Evolutionary conservation across 2,113 vertebrate genomes (phyloP).

Genomic region (Enhydra lutris): DNA sequence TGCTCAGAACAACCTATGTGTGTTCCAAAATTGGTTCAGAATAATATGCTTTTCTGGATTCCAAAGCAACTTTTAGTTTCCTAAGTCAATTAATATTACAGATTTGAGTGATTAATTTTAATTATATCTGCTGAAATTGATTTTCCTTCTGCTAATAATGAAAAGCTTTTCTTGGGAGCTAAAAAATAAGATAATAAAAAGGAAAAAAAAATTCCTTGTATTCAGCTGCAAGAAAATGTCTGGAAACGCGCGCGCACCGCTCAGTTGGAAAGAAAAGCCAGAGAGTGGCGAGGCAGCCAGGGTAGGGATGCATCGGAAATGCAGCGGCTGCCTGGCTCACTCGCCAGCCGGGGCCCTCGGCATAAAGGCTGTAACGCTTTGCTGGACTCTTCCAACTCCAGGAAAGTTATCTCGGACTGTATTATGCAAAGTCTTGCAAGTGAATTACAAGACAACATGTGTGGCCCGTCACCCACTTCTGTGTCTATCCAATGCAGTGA

Average conservation of each 20-base stretch:
- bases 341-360: slow-evolving; percentile 9
- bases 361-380: slow-evolving; percentile 1
- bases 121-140: slow-evolving; percentile 82
- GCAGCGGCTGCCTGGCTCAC: slow-evolving; percentile 21
- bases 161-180: slow-evolving; percentile 67
- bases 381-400: slow-evolving; percentile 8
- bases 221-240: slow-evolving; percentile 69
- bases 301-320: not conserved
- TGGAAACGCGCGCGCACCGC: slow-evolving; percentile 24
- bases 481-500: not conserved
- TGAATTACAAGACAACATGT: not conserved
- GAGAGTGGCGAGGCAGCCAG: not conserved
- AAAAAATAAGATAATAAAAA: not conserved
- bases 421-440: slow-evolving; percentile 13
- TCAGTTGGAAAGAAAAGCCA: slow-evolving; percentile 39
- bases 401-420: slow-evolving; percentile 69
- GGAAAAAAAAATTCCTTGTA: not conserved
- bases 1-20: slow-evolving; percentile 68
- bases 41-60: slow-evolving; percentile 71
- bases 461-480: not conserved
- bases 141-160: slow-evolving; percentile 77
- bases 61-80: slow-evolving; percentile 81
- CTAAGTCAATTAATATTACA: slow-evolving; percentile 79
- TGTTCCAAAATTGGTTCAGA: slow-evolving; percentile 61
- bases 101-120: slow-evolving; percentile 84